Evolutionary conservation across 2,797 vertebrate genomes (phyloP).

Genomic region (Galagoides demidoff): DNA sequence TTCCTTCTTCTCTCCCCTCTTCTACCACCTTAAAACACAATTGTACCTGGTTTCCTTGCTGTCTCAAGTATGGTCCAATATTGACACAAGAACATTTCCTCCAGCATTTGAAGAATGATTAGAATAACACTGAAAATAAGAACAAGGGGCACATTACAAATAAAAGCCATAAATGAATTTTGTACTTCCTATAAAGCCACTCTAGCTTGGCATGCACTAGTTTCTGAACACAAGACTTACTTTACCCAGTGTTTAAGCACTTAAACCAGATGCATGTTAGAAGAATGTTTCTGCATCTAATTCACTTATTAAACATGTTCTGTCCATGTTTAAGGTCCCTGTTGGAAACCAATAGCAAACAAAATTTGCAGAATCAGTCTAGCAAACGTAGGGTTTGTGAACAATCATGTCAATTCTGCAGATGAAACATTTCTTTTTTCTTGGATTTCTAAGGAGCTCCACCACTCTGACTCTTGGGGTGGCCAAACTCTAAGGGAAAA

Average conservation of each 20-base stretch:
- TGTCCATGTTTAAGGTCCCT: not conserved
- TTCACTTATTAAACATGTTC: too few relatives aligned
- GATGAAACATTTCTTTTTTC: not conserved
- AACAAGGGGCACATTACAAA: not conserved
- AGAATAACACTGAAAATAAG: not conserved
- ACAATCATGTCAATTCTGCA: fast-evolving
- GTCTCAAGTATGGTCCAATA: not conserved
- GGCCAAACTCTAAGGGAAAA: not conserved
- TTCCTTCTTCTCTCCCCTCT: not conserved
- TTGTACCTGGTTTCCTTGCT: not conserved
- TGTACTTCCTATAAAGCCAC: not conserved
- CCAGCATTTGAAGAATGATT: not conserved
- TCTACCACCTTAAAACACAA: not conserved
- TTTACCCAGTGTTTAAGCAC: not conserved
- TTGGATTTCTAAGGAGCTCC: not conserved
- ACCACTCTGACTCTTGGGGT: not conserved
- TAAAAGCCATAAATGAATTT: not conserved
- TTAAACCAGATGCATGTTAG: not conserved
- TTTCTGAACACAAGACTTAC: not conserved
- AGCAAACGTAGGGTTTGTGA: not conserved
- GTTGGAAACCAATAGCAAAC: not conserved
- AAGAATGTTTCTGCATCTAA: not conserved
- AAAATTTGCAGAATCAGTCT: not conserved
- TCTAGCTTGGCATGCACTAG: not conserved
- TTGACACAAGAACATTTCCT: not conserved